A percentile compares a stretch with the other conserved stretches of the same genome.
Evolutionary conservation across 2,113 vertebrate species (phyloP).

Genomic region (Blennius ocellaris): DNA sequence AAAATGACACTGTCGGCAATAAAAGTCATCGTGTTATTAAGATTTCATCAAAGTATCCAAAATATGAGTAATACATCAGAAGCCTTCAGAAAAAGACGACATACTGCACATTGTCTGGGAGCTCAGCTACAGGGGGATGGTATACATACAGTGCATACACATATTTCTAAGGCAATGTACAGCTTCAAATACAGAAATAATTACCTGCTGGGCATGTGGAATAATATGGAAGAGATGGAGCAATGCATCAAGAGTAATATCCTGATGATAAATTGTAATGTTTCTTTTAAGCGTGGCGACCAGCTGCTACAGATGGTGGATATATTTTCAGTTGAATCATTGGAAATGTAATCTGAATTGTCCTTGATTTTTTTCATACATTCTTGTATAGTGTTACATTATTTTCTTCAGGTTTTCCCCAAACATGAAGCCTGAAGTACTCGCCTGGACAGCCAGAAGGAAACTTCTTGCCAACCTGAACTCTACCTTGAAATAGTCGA

Average conservation of each 20-base stretch:
- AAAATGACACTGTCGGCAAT: background rate
- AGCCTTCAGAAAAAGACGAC: no score
- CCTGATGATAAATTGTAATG: no score
- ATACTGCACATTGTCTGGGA: no score
- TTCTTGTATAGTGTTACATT: background rate
- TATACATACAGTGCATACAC: background rate
- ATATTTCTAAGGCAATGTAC: background rate
- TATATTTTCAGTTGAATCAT: background rate
- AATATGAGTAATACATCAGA: conserved; percentile 25
- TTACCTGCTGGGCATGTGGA: background rate
- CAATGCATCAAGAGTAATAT: no score
- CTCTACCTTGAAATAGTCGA: no score
- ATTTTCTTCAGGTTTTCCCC: no score
- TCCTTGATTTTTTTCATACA: conserved; percentile 7
- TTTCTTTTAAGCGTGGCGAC: no score
- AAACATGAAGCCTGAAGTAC: background rate
- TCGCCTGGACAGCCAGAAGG: background rate
- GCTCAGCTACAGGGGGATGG: no score
- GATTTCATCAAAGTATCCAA: conserved; percentile 8
- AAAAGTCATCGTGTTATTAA: conserved; percentile 4
- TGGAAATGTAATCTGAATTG: background rate
- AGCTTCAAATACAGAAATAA: conserved; percentile 4
- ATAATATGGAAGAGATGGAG: no score
- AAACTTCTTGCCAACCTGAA: no score
- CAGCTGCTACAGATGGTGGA: no score